Evolutionary conservation across 2,888 invertebrate genomes (phyloP).

Genomic region (Epinotia ramella): DNA sequence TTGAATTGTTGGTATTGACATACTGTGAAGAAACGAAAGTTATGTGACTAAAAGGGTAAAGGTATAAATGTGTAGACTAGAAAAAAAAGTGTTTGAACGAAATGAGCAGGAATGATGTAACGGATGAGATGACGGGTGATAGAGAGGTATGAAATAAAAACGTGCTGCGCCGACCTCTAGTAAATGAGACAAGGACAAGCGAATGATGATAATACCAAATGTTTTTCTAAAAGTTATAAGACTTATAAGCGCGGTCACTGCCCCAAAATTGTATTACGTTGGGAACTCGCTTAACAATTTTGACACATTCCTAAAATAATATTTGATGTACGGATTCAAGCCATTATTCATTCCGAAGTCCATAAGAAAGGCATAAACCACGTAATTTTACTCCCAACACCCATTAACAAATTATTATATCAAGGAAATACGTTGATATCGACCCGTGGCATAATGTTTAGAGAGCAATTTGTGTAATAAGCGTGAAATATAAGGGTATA

Average conservation of each 20-base stretch:
- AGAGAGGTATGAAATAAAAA: too few relatives aligned
- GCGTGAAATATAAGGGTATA: slow-evolving; percentile 39
- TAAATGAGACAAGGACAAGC: too few relatives aligned
- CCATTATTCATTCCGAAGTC: slow-evolving; percentile 1
- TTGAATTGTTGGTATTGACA: too few relatives aligned
- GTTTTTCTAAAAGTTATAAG: not conserved
- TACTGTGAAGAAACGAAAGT: too few relatives aligned
- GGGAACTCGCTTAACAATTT: too few relatives aligned
- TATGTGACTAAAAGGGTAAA: too few relatives aligned
- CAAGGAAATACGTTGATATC: slow-evolving; percentile 17
- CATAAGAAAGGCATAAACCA: not conserved
- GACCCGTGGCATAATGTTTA: slow-evolving; percentile 23
- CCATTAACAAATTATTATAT: slow-evolving; percentile 12
- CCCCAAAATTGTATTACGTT: too few relatives aligned
- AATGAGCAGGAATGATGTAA: too few relatives aligned
- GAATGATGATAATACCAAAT: not conserved
- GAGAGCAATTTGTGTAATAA: slow-evolving; percentile 36
- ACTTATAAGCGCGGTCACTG: not conserved
- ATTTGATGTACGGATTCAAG: not conserved
- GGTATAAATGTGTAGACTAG: too few relatives aligned
- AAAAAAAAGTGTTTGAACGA: too few relatives aligned
- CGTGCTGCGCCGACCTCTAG: too few relatives aligned
- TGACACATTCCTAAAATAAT: not conserved
- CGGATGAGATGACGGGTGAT: too few relatives aligned
- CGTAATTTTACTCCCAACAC: not conserved